Evolutionary conservation across 2,113 vertebrate species (phyloP), one percentile per base, ranked within the genome.

Genomic region (Xenus cinereus): DNA sequence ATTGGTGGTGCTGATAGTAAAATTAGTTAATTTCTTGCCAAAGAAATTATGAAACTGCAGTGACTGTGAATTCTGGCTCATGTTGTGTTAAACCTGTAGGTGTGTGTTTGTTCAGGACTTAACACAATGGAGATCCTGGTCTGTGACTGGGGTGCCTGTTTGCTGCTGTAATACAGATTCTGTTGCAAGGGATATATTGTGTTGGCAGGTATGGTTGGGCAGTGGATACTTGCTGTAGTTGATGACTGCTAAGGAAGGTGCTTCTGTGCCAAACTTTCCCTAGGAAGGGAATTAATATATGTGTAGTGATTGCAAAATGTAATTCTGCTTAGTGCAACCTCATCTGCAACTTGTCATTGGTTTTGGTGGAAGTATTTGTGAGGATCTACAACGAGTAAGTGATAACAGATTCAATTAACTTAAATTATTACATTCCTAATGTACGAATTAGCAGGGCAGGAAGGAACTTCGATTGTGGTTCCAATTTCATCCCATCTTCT

Each of bases 401-500:
- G 71, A 84, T 94, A 90, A 91, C 53, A 71, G 72, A 79, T 77
- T 88, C 86, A 94, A 87, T 80, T 95, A 76, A 86, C 78, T 75
- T 91, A 96, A 97, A 97, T 96, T 74, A 95, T 82, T 97, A 92
- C 78, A 84, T 95, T 96, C 84, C 85, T 82, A 37, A 89, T 96
- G 92, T 97, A 96, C 94, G 91, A 79, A 94, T 97, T 96, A 96
- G 89, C 82, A 95, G 96, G 68, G 63, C 80, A 93, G 80, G 97
- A 97, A 96, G 94, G 97, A 98, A 95, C 79, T 90, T 95, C 73
- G 12, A 96, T 93, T 96, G 95, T 94, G 97, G 97, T 97, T 97
- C 91, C 92, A 84, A 77, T 98, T 98, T 98, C 97, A 98, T 95
- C 94, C 95, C 84, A 98, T 98, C 96, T 95, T 97, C 97, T 98